A percentile compares a stretch with the other conserved stretches of the same genome.
phyloP scores from a whole-genome alignment of 2,113 vertebrate species.

The Petrocephalus microphthalmus region DNA sequence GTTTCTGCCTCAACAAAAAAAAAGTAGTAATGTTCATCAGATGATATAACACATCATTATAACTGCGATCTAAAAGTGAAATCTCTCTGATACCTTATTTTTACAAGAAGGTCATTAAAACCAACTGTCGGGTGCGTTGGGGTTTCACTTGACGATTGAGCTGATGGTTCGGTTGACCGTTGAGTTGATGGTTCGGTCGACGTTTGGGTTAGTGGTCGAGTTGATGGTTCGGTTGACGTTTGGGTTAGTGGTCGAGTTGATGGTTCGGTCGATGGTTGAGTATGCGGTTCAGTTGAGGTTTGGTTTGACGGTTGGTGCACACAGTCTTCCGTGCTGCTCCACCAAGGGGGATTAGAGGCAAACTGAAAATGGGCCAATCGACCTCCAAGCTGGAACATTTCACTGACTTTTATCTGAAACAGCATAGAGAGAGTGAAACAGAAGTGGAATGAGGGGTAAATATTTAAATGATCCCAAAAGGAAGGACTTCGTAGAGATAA shows the following conservation, averaged over 20 bases:
- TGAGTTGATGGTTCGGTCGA: neutral
- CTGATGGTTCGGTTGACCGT: neutral
- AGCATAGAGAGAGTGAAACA: neutral
- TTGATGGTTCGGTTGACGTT: neutral
- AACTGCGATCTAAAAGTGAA: neutral
- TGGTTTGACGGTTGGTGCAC: neutral
- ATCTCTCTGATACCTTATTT: conserved; percentile 13
- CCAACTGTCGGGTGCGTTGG: neutral
- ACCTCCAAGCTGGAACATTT: conserved; percentile 50
- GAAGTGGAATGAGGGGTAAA: neutral
- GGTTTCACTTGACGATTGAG: neutral
- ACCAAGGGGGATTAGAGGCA: conserved; percentile 19
- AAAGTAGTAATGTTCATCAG: neutral
- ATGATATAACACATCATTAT: neutral
- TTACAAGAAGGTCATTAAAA: conserved; percentile 42
- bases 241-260: neutral
- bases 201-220: neutral
- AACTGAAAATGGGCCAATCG: conserved; percentile 44
- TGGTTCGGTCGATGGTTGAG: neutral
- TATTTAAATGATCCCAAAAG: neutral
- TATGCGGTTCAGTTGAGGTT: neutral
- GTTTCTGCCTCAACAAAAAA: neutral
- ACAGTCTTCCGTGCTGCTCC: neutral
- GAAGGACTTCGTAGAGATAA: neutral
- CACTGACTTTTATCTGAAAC: conserved; percentile 7